Percentiles rank a stretch among this genome's conserved stretches.
phyloP scores from a whole-genome alignment of 2,797 vertebrate species.

The Acanthornis magna region DNA sequence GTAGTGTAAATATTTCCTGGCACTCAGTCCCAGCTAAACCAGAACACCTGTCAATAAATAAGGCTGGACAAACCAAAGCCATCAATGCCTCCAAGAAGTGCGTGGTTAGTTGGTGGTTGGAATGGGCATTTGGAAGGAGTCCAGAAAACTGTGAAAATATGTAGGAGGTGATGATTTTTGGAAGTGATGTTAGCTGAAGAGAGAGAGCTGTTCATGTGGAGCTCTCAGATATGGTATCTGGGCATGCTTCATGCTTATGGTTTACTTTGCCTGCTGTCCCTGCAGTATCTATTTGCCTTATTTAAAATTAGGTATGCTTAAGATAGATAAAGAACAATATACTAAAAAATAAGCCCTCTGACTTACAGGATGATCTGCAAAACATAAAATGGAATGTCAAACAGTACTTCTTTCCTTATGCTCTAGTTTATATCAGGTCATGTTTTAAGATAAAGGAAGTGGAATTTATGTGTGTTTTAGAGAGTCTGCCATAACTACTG shows the following conservation, averaged over 20 bases:
- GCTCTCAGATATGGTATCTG: accelerated
- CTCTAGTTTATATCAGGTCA: neutral
- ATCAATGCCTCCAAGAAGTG: neutral
- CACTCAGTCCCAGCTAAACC: neutral
- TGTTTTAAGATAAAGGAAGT: neutral
- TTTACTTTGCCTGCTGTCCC: neutral
- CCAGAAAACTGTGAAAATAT: neutral
- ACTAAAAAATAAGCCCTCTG: neutral
- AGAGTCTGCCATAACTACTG: neutral
- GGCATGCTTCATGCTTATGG: neutral
- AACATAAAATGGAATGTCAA: neutral
- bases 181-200: neutral
- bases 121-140: neutral
- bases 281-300: neutral
- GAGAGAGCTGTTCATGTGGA: neutral
- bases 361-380: neutral
- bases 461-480: neutral
- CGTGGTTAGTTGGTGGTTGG: neutral
- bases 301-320: neutral
- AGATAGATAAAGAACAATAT: neutral
- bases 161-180: neutral
- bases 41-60: neutral
- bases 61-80: neutral
- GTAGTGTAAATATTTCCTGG: neutral
- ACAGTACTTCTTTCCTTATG: neutral